phyloP scores from a whole-genome alignment of 2,888 invertebrate genomes.

The Acleris sparsana region DNA sequence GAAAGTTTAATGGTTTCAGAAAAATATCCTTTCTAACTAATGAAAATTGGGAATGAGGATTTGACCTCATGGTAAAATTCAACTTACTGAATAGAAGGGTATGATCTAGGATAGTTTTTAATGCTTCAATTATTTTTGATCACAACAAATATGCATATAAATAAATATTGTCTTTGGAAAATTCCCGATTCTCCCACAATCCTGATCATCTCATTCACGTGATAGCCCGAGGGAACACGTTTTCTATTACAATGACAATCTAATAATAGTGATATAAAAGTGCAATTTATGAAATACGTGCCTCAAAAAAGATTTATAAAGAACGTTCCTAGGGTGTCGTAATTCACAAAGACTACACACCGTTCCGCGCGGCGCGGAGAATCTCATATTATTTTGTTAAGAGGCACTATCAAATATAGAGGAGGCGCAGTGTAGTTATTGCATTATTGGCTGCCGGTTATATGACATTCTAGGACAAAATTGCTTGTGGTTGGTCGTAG shows the following conservation, averaged over 20 bases:
- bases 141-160: too few relatives aligned
- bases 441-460: slow-evolving; percentile 10
- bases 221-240: too few relatives aligned
- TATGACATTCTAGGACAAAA: neutral
- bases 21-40: too few relatives aligned
- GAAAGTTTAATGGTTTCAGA: too few relatives aligned
- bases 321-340: slow-evolving; percentile 50
- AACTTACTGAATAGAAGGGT: too few relatives aligned
- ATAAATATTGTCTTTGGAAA: too few relatives aligned
- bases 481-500: neutral
- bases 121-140: too few relatives aligned
- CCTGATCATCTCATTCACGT: too few relatives aligned
- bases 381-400: slow-evolving; percentile 36
- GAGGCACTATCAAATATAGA: slow-evolving; percentile 29
- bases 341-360: slow-evolving; percentile 48
- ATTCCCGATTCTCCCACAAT: too few relatives aligned
- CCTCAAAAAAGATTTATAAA: slow-evolving; percentile 62
- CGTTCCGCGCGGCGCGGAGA: slow-evolving; percentile 5
- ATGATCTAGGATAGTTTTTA: too few relatives aligned
- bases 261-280: slow-evolving; percentile 53
- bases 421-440: slow-evolving; percentile 10
- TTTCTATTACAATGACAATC: slow-evolving; percentile 9
- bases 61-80: too few relatives aligned
- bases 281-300: slow-evolving; percentile 65
- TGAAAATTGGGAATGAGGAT: too few relatives aligned